Evolutionary conservation across 2,797 vertebrate genomes (phyloP).

Genomic region (Rachycentron canadum): DNA sequence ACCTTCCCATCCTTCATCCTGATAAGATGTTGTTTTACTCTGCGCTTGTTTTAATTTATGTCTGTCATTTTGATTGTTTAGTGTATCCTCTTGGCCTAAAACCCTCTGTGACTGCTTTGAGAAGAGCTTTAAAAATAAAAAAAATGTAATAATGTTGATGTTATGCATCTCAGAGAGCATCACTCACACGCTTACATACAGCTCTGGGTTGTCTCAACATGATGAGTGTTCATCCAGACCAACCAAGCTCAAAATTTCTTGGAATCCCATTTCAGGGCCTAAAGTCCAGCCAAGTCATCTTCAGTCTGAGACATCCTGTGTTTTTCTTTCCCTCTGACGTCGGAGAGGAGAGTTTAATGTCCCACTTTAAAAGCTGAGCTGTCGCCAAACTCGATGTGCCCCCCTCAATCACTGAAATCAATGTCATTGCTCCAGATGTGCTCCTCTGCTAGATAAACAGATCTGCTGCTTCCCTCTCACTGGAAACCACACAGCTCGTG

Average conservation of each 20-base stretch:
- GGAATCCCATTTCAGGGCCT: slow-evolving; percentile 73
- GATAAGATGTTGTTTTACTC: slow-evolving; percentile 29
- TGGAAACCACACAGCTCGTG: slow-evolving; percentile 55
- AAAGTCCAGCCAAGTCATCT: slow-evolving; percentile 65
- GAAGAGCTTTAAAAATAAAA: slow-evolving; percentile 63
- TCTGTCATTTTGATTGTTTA: slow-evolving; percentile 57
- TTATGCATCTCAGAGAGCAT: slow-evolving; percentile 23
- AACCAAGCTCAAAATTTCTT: slow-evolving; percentile 33
- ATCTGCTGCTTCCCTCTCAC: slow-evolving; percentile 48
- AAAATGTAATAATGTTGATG: slow-evolving; percentile 62
- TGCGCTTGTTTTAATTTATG: slow-evolving; percentile 50
- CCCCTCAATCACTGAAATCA: slow-evolving; percentile 49
- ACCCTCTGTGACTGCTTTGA: slow-evolving; percentile 39
- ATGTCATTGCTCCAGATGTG: slow-evolving; percentile 59
- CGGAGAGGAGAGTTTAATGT: slow-evolving; percentile 59
- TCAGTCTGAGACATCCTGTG: slow-evolving; percentile 35
- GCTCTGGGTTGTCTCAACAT: slow-evolving; percentile 63
- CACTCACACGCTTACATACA: not conserved
- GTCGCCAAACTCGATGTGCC: slow-evolving; percentile 40
- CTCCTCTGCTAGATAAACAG: slow-evolving; percentile 66
- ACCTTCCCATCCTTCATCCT: slow-evolving; percentile 40
- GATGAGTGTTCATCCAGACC: slow-evolving; percentile 36
- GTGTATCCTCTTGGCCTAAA: slow-evolving; percentile 50
- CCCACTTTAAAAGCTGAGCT: slow-evolving; percentile 36
- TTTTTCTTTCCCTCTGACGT: slow-evolving; percentile 72